Evolutionary conservation across 2,888 invertebrate genomes (phyloP), one percentile per base, ranked within the genome.

Genomic region (Dinocampus coccinellae): DNA sequence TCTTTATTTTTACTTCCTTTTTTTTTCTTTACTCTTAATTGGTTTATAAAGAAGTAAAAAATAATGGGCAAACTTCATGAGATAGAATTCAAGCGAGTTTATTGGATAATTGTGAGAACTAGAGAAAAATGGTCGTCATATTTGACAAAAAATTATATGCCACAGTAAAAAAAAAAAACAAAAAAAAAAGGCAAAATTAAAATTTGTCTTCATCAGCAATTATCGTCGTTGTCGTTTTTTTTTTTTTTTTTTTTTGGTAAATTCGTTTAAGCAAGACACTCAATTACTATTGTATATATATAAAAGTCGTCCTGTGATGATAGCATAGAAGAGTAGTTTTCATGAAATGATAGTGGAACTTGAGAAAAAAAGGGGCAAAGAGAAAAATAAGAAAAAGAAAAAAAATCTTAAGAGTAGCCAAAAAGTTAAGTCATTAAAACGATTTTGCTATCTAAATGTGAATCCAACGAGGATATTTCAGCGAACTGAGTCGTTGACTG

Each of bases 391-490:
- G 10, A 26, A 61, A 70, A 68, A 71, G 67, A 53, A 66, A 75
- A 36, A 36, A 39, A 16, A 3, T 47, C 16, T 47, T 47, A 79
- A 76, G 69, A 75, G 71, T 71, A 71, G 55, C 24, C 11, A 26
- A 70, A 76, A 81, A 80, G 76, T 80, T 79, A 65, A 70, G 74
- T 75, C 79, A 79, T 80, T 83, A 77, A 71, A 72, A 58, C 72
- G 73, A 63, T 53, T 72, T 73, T 74, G 52, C 77, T 75, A 82
- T 83, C 82, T 82, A 79, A 82, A 83, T 82, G 80, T 76, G 79
- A 82, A 82, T 82, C 80, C 81, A 80, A 83, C 78, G 80, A 82
- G 80, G 77, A 76, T 68, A 58, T 73, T 64, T 55, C 61, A 42
- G 65, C 33, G 39, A 65, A 58, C 63, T 73, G 42, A 55, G 55